A percentile compares a stretch with the other conserved stretches of the same genome.
These are phyloP conservation scores for Oreochromis spilurus DNA, from an alignment of 2,113 vertebrate species.

Conservation along the genomic window DNA sequence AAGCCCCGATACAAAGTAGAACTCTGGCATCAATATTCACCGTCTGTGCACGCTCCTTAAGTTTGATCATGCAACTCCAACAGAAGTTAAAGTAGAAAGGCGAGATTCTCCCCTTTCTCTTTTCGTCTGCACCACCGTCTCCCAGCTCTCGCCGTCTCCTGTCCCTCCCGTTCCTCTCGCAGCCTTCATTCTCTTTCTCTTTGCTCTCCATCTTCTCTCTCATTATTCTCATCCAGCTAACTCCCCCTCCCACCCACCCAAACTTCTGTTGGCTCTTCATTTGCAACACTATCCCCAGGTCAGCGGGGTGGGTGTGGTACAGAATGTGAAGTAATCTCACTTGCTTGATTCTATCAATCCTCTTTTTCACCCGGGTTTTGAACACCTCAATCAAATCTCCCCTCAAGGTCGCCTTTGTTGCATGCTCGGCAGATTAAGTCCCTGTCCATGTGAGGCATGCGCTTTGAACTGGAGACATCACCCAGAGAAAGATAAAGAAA, in stretches of 20 bases:
- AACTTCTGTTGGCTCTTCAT: slow-evolving; percentile 53
- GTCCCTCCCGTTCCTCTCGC: background rate
- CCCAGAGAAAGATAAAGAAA: slow-evolving; percentile 55
- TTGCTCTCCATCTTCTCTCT: background rate
- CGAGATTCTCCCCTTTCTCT: background rate
- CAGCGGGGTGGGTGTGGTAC: slow-evolving; percentile 41
- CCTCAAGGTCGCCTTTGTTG: slow-evolving; percentile 70
- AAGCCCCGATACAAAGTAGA: background rate
- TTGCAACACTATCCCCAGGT: slow-evolving; percentile 61
- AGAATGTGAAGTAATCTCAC: slow-evolving; percentile 68
- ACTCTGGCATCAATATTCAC: slow-evolving; percentile 18
- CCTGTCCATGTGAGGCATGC: slow-evolving; percentile 35
- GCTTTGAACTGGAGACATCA: slow-evolving; percentile 68
- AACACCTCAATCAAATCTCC: slow-evolving; percentile 71
- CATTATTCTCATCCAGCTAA: background rate
- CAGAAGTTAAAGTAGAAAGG: background rate
- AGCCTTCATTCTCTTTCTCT: background rate
- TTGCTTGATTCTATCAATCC: slow-evolving; percentile 65
- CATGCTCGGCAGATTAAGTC: slow-evolving; percentile 61
- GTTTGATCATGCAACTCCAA: slow-evolving; percentile 25
- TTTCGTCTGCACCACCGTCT: background rate
- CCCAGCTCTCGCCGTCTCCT: background rate
- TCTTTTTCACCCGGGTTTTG: slow-evolving; percentile 60
- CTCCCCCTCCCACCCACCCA: background rate
- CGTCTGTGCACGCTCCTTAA: background rate